Base-by-base conservation (phyloP, 2,113 vertebrate species). In the Paedocypris sp. region DNA sequence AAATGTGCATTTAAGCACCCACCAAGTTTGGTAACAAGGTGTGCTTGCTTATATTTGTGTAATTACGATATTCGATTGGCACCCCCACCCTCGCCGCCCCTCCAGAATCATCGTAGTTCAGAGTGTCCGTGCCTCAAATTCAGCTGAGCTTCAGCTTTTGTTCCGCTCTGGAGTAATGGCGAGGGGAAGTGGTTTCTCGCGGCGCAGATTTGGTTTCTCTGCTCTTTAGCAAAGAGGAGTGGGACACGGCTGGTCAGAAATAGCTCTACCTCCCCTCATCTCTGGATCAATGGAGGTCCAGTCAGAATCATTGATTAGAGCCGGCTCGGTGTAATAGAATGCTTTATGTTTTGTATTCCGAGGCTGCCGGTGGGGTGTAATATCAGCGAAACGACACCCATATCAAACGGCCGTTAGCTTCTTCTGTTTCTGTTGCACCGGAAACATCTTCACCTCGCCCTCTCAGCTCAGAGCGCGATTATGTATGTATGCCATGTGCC, bases 201-300 rank as follows among this genome's bases (percentile, higher is more conserved):
- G 47, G 26, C 15, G 20, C 62, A 63, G 64, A 68, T 68, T 58
- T 49, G 32, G 63, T 68, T 77, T 69, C 62, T 32, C 28, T 26
- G 43, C 50, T 39, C 25, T 25, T 36, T 38, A 46, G 42, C 29
- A 32, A 43, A 49, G 41, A 11, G 48, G 57, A 51, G 33, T 20
- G 62, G 43, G 28, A n/a, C 67, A 67, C 56, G 59, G 38, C 49
- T 62, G 16, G 22, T 61, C 64, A 58, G 60, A 69, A 72, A 71
- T 64, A 64, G 56, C 67, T 52, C 20, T 41, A 41, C 57, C 13
- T 46, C 53, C 25, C 38, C 57, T 60, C 33, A 18, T 45, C 47
- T 52, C 53, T 51, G 67, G 61, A 69, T 72, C 78, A 60, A 36
- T 77, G 73, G 78, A 82, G 78, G 79, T 79, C 78, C 53, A 78